Evolutionary conservation across 2,888 invertebrate genomes (phyloP), one percentile per base, ranked within the genome.

Genomic region (Acrocera orbiculus): DNA sequence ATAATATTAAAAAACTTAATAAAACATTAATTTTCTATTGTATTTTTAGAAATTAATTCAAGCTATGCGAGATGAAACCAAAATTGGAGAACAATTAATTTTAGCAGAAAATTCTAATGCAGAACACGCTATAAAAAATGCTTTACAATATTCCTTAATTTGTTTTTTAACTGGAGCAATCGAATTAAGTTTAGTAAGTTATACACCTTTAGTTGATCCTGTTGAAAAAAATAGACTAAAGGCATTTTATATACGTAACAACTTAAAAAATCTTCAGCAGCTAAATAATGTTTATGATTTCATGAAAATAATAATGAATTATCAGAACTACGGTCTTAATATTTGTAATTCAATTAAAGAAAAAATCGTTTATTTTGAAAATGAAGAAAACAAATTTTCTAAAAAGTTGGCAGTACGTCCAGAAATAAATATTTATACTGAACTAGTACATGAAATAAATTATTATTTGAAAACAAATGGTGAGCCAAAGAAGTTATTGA

Each of bases 131-230:
- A n/a, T n/a, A n/a, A n/a, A n/a, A n/a, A n/a, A n/a, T n/a, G n/a
- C n/a, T n/a, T n/a, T n/a, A n/a, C n/a, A n/a, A n/a, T n/a, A n/a
- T n/a, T n/a, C n/a, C n/a, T n/a, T n/a, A n/a, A n/a, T n/a, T n/a
- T n/a, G n/a, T n/a, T n/a, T n/a, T n/a, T 37, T 61, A 5, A 43
- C 54, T 4, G 73, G 73, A 42, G 53, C 68, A 14, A 42, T 73
- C 1, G 67, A 72, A 45, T 50, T 69, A 1, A 61, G 64, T 42
- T 51, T 77, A 4, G 66, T 73, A 48, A 64, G 70, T 0, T 67
- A 71, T 51, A 62, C 77, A 9, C 76, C 76, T 13, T 56, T 71
- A 2, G 76, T 90, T 5, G 93, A 93, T 63, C 87, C 89, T 1
- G 73, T 83, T 0, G 73, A 78, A 37, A 86, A 86, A 55, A 70